These are phyloP conservation scores for Pristionchus arcanus DNA, from an alignment of 2,888 invertebrate genomes.

Conservation along the genomic window DNA sequence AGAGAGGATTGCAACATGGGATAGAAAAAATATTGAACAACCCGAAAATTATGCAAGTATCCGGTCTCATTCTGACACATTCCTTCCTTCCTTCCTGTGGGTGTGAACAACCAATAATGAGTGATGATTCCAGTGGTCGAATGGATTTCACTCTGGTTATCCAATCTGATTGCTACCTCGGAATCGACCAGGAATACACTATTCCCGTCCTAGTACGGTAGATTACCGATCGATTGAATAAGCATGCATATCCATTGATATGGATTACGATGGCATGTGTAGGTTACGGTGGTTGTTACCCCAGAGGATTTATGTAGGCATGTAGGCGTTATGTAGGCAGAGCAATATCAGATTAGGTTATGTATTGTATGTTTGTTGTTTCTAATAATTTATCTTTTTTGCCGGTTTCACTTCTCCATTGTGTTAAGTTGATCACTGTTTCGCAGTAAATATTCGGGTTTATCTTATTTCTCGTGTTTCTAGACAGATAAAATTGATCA, in stretches of 20 bases:
- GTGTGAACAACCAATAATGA: background rate
- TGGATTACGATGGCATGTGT: background rate
- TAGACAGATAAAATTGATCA: slow-evolving; percentile 12
- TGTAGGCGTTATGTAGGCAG: slow-evolving; percentile 21
- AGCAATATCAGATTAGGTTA: slow-evolving; percentile 13
- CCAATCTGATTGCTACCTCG: slow-evolving; percentile 74
- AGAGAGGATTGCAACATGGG: background rate
- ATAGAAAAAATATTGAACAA: background rate
- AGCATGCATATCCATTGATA: background rate
- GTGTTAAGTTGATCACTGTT: slow-evolving; percentile 28
- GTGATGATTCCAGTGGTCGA: slow-evolving; percentile 64
- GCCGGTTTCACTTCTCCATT: slow-evolving; percentile 2
- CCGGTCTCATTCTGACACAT: slow-evolving; percentile 5
- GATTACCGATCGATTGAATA: background rate
- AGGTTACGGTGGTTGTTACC: background rate
- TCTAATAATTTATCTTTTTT: slow-evolving; percentile 15
- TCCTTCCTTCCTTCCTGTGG: background rate
- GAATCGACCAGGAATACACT: slow-evolving; percentile 75
- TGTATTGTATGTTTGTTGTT: background rate
- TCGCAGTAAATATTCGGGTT: slow-evolving; percentile 29
- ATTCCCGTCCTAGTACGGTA: slow-evolving; percentile 57
- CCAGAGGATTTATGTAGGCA: background rate
- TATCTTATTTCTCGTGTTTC: background rate
- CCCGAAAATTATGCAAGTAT: too few relatives aligned
- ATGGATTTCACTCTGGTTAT: slow-evolving; percentile 65